Evolutionary conservation across 2,888 invertebrate genomes (phyloP).

Genomic region (Megaustenia siamemsis): DNA sequence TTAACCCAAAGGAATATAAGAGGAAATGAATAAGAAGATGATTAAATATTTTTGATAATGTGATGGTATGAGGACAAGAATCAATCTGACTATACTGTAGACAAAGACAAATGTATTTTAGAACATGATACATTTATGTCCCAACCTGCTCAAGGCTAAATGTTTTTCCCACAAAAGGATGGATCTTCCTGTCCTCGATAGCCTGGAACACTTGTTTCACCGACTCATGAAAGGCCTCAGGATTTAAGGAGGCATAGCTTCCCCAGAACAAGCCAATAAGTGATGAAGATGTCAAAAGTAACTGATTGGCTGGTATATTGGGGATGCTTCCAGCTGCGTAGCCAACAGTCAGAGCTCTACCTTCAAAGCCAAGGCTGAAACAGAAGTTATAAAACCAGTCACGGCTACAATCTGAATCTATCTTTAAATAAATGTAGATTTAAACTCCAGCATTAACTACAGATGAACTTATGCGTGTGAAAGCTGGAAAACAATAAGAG

Average conservation of each 20-base stretch:
- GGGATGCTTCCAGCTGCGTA: slow-evolving; percentile 82
- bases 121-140: not conserved
- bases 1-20: no score
- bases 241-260: slow-evolving; percentile 81
- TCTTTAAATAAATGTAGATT: no score
- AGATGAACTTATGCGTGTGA: no score
- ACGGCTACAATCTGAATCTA: no score
- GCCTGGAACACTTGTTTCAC: slow-evolving; percentile 84
- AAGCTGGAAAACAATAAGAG: no score
- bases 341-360: slow-evolving; percentile 82
- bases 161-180: slow-evolving; percentile 83
- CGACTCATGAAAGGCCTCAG: slow-evolving; percentile 83
- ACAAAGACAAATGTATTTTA: no score
- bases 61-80: no score
- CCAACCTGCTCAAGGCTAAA: slow-evolving; percentile 82
- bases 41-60: no score
- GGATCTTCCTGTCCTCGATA: slow-evolving; percentile 84
- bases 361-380: slow-evolving; percentile 83
- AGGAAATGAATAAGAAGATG: no score
- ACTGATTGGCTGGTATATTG: slow-evolving; percentile 79
- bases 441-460: no score
- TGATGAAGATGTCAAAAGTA: slow-evolving; percentile 81
- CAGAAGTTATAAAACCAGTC: not conserved
- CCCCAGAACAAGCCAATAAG: slow-evolving; percentile 81
- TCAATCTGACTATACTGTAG: no score